Conservation (phyloP, 2,113 vertebrate species). For the Silurus asotus region DNA sequence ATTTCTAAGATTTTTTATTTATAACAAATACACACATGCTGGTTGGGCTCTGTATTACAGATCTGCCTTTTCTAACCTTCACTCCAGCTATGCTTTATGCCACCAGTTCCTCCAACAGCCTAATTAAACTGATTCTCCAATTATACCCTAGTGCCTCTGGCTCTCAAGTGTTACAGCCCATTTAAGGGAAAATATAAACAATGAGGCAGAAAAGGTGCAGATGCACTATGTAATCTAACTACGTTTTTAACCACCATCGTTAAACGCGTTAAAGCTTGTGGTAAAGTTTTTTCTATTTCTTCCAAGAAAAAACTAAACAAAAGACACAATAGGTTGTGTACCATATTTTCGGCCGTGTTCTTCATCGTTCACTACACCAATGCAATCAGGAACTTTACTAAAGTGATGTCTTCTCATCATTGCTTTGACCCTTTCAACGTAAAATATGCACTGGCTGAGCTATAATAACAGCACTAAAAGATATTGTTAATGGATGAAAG, state of each 20-base stretch:
- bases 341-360: slow-evolving; percentile 44
- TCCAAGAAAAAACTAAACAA: neutral
- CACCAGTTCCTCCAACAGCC: neutral
- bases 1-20: neutral
- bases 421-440: slow-evolving; percentile 41
- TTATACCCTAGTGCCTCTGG: slow-evolving; percentile 29
- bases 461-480: slow-evolving; percentile 63
- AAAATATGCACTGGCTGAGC: slow-evolving; percentile 59
- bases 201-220: slow-evolving; percentile 30
- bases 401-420: slow-evolving; percentile 58
- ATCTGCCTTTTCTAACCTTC: neutral
- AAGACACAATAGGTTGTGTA: neutral
- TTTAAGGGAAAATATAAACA: slow-evolving; percentile 29
- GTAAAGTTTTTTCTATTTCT: neutral
- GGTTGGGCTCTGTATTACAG: neutral
- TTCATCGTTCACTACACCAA: slow-evolving; percentile 66
- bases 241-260: neutral
- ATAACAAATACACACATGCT: neutral
- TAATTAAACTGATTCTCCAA: slow-evolving; percentile 34
- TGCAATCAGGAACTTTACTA: slow-evolving; percentile 65
- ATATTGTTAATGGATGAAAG: slow-evolving; percentile 60
- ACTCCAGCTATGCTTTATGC: neutral
- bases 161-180: slow-evolving; percentile 3
- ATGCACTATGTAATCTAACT: neutral
- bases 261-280: neutral